A percentile compares a stretch with the other conserved stretches of the same genome.
Conservation (phyloP, 2,888 invertebrate genomes). For the Leptogaster cylindrica region DNA sequence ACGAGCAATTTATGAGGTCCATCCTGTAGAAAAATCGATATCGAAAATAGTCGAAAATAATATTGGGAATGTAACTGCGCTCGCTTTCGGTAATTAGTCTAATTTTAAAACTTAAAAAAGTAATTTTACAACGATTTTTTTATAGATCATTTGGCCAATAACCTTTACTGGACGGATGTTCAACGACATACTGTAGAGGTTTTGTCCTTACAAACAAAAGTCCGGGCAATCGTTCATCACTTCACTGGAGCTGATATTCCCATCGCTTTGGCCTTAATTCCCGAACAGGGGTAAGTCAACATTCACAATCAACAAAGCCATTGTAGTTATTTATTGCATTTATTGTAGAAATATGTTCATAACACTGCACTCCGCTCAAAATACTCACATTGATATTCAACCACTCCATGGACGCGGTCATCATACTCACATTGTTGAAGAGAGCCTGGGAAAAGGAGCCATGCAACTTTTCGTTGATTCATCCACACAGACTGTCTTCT, state of each 20-base stretch:
- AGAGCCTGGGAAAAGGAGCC: conserved; percentile 57
- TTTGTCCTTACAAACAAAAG: conserved; percentile 67
- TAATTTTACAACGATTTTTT: too few species aligned
- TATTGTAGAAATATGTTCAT: conserved; percentile 71
- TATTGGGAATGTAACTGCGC: conserved; percentile 64
- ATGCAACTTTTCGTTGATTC: conserved; percentile 63
- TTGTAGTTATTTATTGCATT: not conserved
- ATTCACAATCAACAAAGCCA: not conserved
- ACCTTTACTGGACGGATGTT: conserved; percentile 75
- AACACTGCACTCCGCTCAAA: conserved; percentile 63
- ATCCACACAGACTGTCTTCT: conserved; percentile 67
- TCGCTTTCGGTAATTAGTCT: conserved; percentile 68
- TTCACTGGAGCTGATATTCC: conserved; percentile 69
- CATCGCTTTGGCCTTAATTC: conserved; percentile 70
- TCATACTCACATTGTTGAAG: conserved; percentile 58
- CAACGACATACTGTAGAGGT: conserved; percentile 71
- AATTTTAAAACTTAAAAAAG: too few species aligned
- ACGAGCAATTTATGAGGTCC: conserved; percentile 62
- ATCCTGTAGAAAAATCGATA: conserved; percentile 53
- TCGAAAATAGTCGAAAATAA: conserved; percentile 59
- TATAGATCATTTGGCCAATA: conserved; percentile 73
- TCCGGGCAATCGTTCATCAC: conserved; percentile 68
- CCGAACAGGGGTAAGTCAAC: conserved; percentile 54
- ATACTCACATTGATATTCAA: conserved; percentile 71
- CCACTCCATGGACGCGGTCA: conserved; percentile 70